Evolutionary conservation across 2,113 vertebrate genomes (phyloP).

Genomic region (Heliornis fulica): DNA sequence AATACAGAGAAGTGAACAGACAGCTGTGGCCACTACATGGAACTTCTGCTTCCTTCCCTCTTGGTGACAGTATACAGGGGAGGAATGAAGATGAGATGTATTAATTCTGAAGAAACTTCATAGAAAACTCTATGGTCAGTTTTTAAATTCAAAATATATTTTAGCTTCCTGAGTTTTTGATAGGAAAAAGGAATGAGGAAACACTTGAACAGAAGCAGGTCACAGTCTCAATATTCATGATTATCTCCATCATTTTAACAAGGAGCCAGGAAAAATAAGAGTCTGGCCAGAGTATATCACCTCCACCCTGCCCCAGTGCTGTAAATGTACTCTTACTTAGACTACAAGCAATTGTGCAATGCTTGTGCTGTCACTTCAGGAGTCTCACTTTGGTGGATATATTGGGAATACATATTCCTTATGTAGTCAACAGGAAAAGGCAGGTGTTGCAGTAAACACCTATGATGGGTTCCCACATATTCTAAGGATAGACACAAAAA

Average conservation of each 20-base stretch:
- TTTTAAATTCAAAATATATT: background rate
- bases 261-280: background rate
- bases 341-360: background rate
- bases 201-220: background rate
- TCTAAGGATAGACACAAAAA: background rate
- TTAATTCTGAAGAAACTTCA: background rate
- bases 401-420: background rate
- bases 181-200: background rate
- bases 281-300: accelerated
- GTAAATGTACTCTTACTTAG: background rate
- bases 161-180: background rate
- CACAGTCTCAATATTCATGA: background rate
- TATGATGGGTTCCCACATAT: background rate
- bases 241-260: background rate
- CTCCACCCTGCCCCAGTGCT: background rate
- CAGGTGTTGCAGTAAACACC: background rate
- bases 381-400: background rate
- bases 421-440: background rate
- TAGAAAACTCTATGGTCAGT: background rate
- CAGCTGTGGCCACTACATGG: accelerated
- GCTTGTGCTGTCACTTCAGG: background rate
- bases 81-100: background rate
- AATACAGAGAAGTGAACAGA: background rate
- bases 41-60: background rate
- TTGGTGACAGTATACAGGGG: background rate